Evolutionary conservation across 2,113 vertebrate genomes (phyloP).

Genomic region (Salvator merianae): DNA sequence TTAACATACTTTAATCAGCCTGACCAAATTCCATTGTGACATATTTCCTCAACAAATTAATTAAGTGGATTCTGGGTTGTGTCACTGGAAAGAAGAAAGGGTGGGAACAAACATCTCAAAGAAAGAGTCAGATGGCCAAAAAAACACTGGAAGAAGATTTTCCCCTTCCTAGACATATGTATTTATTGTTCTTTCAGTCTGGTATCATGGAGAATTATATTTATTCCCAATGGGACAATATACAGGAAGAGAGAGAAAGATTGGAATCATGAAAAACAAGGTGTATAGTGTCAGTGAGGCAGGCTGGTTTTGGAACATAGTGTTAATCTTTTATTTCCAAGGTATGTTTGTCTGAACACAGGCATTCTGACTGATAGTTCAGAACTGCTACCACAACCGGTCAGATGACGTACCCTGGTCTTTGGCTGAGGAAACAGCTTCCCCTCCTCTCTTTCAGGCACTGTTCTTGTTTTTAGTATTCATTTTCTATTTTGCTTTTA

Average conservation of each 20-base stretch:
- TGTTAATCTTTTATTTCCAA: not conserved
- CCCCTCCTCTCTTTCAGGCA: too few species aligned
- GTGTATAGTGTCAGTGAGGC: too few species aligned
- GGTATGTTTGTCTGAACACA: not conserved
- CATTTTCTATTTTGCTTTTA: too few species aligned
- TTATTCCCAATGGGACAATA: not conserved
- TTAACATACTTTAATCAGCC: conserved; percentile 78
- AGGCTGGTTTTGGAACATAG: not conserved
- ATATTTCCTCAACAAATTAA: conserved; percentile 81
- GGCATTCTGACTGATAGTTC: not conserved
- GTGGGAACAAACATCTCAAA: conserved; percentile 4
- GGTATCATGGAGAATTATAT: not conserved
- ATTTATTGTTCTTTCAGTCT: not conserved
- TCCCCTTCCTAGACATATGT: not conserved
- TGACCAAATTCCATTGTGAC: conserved; percentile 79
- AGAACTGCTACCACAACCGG: too few species aligned
- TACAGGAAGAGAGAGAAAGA: not conserved
- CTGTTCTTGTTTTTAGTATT: too few species aligned
- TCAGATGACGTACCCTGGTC: not conserved
- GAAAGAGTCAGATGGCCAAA: not conserved
- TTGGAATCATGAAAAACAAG: too few species aligned
- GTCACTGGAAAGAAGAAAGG: conserved; percentile 65
- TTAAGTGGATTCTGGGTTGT: conserved; percentile 73
- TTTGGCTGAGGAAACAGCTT: not conserved
- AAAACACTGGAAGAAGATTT: not conserved